Percentiles rank a stretch among this genome's conserved stretches.
These are phyloP conservation scores for Gouania willdenowi DNA, from an alignment of 2,797 vertebrate genomes.

Conservation along the genomic window DNA sequence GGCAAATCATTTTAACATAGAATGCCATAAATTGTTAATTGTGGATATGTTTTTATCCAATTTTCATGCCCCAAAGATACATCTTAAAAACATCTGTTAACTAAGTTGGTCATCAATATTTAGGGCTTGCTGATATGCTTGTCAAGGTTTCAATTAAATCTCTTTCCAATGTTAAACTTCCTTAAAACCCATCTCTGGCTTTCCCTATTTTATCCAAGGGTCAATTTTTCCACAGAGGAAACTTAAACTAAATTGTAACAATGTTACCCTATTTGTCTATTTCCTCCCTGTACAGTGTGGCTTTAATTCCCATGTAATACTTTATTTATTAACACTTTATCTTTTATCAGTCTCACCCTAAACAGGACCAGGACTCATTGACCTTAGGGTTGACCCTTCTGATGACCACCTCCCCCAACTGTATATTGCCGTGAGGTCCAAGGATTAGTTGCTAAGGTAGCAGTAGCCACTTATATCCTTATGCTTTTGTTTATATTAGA, in stretches of 20 bases:
- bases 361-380: slow-evolving; percentile 48
- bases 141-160: no score
- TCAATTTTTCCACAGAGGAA: slow-evolving; percentile 34
- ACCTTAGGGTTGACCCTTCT: slow-evolving; percentile 38
- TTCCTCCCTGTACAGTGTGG: neutral
- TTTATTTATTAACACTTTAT: slow-evolving; percentile 51
- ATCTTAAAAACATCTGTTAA: no score
- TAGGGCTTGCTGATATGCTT: no score
- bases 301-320: slow-evolving; percentile 22
- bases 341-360: slow-evolving; percentile 21
- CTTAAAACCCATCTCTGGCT: neutral
- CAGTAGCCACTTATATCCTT: slow-evolving; percentile 43
- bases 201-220: slow-evolving; percentile 3
- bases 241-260: slow-evolving; percentile 23
- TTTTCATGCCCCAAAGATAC: no score
- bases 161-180: no score
- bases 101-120: no score
- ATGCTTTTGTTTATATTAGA: slow-evolving; percentile 45
- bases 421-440: slow-evolving; percentile 29
- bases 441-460: slow-evolving; percentile 74
- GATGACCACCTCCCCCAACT: slow-evolving; percentile 31
- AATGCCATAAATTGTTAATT: no score
- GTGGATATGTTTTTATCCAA: no score
- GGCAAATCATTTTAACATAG: no score
- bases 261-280: neutral